These are phyloP conservation scores for Halocaridina rubra DNA, from an alignment of 2,888 invertebrate species.

Conservation along the genomic window DNA sequence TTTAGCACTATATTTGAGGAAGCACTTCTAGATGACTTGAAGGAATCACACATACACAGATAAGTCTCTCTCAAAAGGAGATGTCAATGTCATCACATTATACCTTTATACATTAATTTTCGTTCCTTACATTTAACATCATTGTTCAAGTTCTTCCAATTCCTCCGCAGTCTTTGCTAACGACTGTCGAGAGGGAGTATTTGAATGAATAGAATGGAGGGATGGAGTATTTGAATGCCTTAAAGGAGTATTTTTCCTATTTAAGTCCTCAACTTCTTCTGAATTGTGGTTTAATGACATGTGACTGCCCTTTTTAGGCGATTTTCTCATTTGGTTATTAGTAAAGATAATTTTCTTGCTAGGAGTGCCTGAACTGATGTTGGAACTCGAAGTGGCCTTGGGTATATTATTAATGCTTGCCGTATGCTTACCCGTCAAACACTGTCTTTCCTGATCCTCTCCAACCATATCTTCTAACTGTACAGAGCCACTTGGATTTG, in stretches of 20 bases:
- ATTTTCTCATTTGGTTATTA: conserved; percentile 4
- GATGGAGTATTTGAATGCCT: conserved; percentile 12
- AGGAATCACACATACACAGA: background rate
- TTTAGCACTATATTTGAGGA: background rate
- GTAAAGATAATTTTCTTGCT: background rate
- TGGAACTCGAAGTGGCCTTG: background rate
- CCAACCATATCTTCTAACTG: conserved; percentile 60
- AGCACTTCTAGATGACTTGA: conserved; percentile 1
- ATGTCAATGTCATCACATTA: background rate
- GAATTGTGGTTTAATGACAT: conserved; percentile 49
- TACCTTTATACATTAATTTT: background rate
- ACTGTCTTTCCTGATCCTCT: conserved; percentile 57
- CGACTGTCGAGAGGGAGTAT: conserved; percentile 19
- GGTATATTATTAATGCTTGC: conserved; percentile 33
- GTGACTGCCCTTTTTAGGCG: conserved; percentile 29
- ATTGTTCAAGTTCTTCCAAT: conserved; percentile 38
- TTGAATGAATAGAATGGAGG: conserved; percentile 20
- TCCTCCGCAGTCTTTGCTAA: conserved; percentile 43
- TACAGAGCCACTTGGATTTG: conserved; percentile 62
- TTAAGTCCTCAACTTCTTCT: conserved; percentile 45
- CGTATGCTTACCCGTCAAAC: conserved; percentile 37
- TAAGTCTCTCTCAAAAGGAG: background rate
- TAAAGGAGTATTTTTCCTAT: conserved; percentile 24
- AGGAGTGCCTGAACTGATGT: background rate
- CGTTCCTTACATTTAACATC: background rate